Conservation (phyloP, 2,113 vertebrate species). For the Apodemus speciosus region DNA sequence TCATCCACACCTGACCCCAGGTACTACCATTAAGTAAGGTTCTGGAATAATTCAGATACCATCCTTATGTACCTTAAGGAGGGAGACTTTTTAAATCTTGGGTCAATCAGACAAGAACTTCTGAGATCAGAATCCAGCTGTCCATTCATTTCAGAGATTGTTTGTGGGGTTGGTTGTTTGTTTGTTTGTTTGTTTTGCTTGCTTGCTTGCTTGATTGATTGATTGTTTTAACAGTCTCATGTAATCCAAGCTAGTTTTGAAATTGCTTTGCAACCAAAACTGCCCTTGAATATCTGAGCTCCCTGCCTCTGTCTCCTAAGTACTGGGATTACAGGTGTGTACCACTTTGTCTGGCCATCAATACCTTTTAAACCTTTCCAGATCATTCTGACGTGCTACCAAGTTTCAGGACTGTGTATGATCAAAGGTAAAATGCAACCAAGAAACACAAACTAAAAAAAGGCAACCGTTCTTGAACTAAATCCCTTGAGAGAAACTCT, state of each 20-base stretch:
- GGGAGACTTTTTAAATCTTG: background rate
- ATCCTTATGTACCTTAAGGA: background rate
- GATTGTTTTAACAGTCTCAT: background rate
- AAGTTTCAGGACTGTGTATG: background rate
- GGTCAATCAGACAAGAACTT: conserved; percentile 40
- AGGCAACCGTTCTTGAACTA: conserved; percentile 13
- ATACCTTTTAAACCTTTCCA: conserved; percentile 35
- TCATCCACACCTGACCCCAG: background rate
- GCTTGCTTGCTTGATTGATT: background rate
- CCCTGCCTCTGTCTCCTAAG: background rate
- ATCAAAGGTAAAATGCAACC: conserved; percentile 56
- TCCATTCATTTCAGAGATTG: conserved; percentile 1
- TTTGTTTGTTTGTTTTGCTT: background rate
- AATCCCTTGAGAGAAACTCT: background rate
- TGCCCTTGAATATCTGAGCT: background rate
- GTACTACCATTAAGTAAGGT: background rate
- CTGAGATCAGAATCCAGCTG: background rate
- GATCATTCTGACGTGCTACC: conserved; percentile 17
- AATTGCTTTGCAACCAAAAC: background rate
- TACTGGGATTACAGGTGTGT: background rate
- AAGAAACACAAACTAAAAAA: conserved; percentile 44
- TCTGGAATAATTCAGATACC: background rate
- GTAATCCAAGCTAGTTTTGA: background rate
- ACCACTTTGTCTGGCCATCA: background rate
- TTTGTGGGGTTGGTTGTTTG: background rate